Evolutionary conservation across 2,113 vertebrate genomes (phyloP), one percentile per base, ranked within the genome.

Genomic region (Polypterus bichir): DNA sequence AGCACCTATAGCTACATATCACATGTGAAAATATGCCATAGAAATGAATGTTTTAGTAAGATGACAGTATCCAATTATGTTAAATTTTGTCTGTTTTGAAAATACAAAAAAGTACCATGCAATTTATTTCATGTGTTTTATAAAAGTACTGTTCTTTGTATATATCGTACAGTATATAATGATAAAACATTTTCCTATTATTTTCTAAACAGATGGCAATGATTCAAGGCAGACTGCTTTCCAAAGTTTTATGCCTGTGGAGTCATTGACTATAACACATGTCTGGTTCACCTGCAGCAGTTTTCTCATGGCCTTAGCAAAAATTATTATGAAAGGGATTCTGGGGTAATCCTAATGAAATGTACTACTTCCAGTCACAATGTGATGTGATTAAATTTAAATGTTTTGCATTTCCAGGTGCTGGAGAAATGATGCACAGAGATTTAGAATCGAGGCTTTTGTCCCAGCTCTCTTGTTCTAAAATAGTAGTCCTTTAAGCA

Each of bases 341-440:
- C 80, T 62, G 47, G 74, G 68, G 51, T 82, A 81, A 82, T 82
- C 77, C 79, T 76, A 79, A 73, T 76, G 75, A 71, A 79, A 73
- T 75, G 71, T 73, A 73, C 65, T 58, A 57, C 64, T 66, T 48
- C 68, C 71, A 65, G 70, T 59, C 60, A 48, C 57, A 4, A 66
- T 48, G 68, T 73, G 48, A 64, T 45, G 10, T 59, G 74, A 77
- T 79, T 81, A 79, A 73, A 78, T 70, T 59, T 66, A 62, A 62
- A 57, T 52, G 70, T 51, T 62, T 65, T 65, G 57, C 60, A 58
- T 11, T 71, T 77, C 77, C 75, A 75, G 73, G 75, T 77, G 73
- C 78, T 71, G 53, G 52, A 10, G 55, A 59, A 65, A 63, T 69
- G 54, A 4, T 49, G 62, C 52, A 6, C 11, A 46, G n/a, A 51